Conservation (phyloP, 2,113 vertebrate species). For the Mesembrinibis cayennensis region DNA sequence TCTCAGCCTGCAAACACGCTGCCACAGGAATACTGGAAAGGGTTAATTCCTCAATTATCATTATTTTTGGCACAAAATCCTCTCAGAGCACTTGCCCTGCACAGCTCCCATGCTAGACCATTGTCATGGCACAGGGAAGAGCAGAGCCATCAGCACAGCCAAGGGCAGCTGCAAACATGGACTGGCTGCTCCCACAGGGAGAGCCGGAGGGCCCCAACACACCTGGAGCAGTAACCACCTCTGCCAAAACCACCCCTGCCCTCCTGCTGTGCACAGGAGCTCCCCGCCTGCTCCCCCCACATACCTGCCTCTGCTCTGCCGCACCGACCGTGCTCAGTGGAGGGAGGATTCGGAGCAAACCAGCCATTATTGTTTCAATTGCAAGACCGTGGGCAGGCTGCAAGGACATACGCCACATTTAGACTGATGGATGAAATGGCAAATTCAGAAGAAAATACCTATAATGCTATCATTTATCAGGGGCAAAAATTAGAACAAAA, state of each 20-base stretch:
- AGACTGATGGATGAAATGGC: background rate
- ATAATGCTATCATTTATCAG: background rate
- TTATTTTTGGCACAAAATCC: background rate
- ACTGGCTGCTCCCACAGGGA: background rate
- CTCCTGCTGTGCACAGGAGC: background rate
- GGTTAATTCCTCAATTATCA: too few relatives aligned
- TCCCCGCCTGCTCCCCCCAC: background rate
- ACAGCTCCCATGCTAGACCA: background rate
- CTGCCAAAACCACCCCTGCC: background rate
- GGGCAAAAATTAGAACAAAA: background rate
- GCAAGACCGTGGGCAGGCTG: background rate
- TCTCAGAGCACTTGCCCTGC: too few relatives aligned
- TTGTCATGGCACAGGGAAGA: background rate
- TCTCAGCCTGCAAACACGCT: background rate
- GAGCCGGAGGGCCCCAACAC: background rate
- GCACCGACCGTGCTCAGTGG: fast-evolving
- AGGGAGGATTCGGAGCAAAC: fast-evolving
- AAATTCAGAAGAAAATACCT: background rate
- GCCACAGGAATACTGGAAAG: background rate
- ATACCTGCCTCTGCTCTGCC: background rate
- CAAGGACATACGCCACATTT: background rate
- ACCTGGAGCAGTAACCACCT: fast-evolving
- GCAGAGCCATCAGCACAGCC: background rate
- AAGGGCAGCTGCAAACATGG: background rate
- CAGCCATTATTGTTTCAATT: fast-evolving